Base-by-base conservation (phyloP, 1,140 invertebrate genomes). In the Bathynomus jamesi region DNA sequence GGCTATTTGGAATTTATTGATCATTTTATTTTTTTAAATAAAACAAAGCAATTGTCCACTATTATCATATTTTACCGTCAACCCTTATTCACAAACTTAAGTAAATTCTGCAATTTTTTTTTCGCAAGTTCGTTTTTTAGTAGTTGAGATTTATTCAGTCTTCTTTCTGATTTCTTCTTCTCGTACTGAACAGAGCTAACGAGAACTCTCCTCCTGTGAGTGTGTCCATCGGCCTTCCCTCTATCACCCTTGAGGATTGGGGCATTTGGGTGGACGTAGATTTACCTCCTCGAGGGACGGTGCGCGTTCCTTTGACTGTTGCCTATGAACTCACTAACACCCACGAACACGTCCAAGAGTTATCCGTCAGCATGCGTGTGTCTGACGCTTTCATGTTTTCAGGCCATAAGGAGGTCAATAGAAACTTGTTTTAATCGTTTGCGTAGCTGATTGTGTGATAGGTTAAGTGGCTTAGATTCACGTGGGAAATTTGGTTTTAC, bases 341-440 rank as follows among this genome's bases (percentile, higher is more conserved):
- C 71, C 89, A 90, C 0, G 83, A 85, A 28, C 86, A 85, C 72
- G 86, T 92, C 10, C 86, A 92, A 63, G 88, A 91, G 64, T 82
- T 95, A 11, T 86, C 87, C 71, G 80, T 94, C 13, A 86, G 84
- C 67, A 89, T 95, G 83, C 91, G 94, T 76, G 87, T 89, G 1
- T 91, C 87, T 76, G 92, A 95, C 80, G 89, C 87, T 11, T 95
- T 95, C 79, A 93, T 95, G 90, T 95, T 91, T 84, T 87, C 92
- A 77, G 93, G 93, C 3, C 91, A 94, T 77, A 94, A 93, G 84
- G 89, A 93, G 82, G 89, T 92, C 81, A 70, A 65, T 63, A 28
- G 63, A n/a, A 28, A 13, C 13, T 21, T n/a, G n/a, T n/a, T n/a
- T n/a, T n/a, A n/a, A n/a, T n/a, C 30, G 21, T 11, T 62, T 21